Evolutionary conservation across 2,888 invertebrate genomes (phyloP).

Genomic region (Thysanoteuthis rhombus): DNA sequence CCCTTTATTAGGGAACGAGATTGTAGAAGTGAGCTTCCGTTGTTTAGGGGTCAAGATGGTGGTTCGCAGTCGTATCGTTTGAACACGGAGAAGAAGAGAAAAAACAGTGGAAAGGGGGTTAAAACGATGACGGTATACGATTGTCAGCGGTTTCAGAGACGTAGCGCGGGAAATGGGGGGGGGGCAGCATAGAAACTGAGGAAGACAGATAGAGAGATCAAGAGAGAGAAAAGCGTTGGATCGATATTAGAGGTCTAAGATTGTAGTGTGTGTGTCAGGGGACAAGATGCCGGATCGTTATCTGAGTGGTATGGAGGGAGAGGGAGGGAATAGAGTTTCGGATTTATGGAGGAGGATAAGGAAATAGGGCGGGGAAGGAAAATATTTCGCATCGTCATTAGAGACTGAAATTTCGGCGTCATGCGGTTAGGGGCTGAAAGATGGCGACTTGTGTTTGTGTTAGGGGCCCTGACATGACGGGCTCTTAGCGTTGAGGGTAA

Average conservation of each 20-base stretch:
- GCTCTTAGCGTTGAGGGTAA: conserved; percentile 12
- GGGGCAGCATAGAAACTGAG: background rate
- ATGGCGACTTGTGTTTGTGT: conserved; percentile 12
- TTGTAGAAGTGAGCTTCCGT: conserved; percentile 12
- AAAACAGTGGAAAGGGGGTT: background rate
- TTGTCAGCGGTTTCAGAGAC: background rate
- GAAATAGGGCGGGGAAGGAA: background rate
- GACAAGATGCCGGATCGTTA: background rate
- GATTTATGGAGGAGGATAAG: background rate
- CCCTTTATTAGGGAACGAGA: conserved; percentile 12
- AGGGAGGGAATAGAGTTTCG: background rate
- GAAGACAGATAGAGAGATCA: background rate
- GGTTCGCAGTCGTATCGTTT: background rate
- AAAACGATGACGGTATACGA: background rate
- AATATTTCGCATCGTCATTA: conserved; percentile 12
- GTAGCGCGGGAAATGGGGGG: background rate
- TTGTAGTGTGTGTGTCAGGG: background rate
- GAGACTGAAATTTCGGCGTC: conserved; percentile 12
- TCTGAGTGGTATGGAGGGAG: background rate
- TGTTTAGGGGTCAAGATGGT: conserved; percentile 12
- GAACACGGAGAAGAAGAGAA: background rate
- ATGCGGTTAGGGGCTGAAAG: conserved; percentile 12
- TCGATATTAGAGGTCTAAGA: background rate
- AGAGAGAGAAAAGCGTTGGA: background rate
- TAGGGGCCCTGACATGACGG: conserved; percentile 12